phyloP scores from a whole-genome alignment of 1,140 invertebrate species.

The Drosophila sproati region DNA sequence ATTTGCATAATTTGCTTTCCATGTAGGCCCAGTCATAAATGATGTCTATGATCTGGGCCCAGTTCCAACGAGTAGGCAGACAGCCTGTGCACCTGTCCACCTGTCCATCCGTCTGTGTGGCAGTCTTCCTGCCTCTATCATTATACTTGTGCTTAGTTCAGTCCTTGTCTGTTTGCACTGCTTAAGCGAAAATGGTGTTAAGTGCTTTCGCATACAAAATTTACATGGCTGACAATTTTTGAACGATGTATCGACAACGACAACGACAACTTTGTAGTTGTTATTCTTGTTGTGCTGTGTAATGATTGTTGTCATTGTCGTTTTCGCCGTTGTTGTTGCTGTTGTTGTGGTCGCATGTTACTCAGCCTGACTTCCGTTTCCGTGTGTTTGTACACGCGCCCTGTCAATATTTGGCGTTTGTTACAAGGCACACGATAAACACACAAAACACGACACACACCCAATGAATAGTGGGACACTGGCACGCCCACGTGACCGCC shows the following conservation, averaged over 20 bases:
- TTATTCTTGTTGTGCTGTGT: conserved; percentile 11
- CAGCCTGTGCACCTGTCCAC: background rate
- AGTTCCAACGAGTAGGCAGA: background rate
- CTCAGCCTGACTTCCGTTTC: conserved; percentile 75
- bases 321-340: conserved; percentile 28
- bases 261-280: conserved; percentile 23
- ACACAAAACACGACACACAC: conserved; percentile 26
- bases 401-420: conserved; percentile 74
- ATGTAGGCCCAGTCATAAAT: conserved; percentile 69
- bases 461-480: background rate
- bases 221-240: conserved; percentile 78
- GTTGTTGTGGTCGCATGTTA: conserved; percentile 71
- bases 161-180: conserved; percentile 64
- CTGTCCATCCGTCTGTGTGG: background rate
- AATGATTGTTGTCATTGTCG: conserved; percentile 11
- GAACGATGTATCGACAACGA: conserved; percentile 68
- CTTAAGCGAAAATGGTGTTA: conserved; percentile 81
- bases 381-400: conserved; percentile 70
- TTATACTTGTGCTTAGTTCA: conserved; percentile 40
- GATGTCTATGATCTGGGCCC: conserved; percentile 55
- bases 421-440: conserved; percentile 63
- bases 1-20: conserved; percentile 79
- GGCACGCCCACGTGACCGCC: conserved; percentile 24
- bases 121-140: conserved; percentile 18
- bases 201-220: conserved; percentile 83